Evolutionary conservation across 2,797 vertebrate genomes (phyloP).

Genomic region (Melanogrammus aeglefinus): DNA sequence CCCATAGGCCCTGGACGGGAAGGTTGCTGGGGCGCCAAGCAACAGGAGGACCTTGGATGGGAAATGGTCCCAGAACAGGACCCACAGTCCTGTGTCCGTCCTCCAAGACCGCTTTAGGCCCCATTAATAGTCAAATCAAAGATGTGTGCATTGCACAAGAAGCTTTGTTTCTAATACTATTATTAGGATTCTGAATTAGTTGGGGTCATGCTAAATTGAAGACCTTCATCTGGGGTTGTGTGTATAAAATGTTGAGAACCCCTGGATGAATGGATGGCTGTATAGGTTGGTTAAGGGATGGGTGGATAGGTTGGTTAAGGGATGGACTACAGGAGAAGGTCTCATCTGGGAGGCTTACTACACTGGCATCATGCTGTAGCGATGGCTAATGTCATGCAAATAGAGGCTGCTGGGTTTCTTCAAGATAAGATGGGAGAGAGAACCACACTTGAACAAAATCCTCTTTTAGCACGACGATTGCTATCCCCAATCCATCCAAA

Average conservation of each 20-base stretch:
- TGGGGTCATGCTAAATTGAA: no score
- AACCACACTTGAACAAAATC: neutral
- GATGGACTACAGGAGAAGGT: neutral
- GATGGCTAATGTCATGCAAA: neutral
- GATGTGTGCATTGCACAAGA: neutral
- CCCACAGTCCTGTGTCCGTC: neutral
- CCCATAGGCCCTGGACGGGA: no score
- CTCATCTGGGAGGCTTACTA: neutral
- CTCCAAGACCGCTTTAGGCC: neutral
- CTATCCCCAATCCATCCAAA: neutral
- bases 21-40: no score
- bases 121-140: neutral
- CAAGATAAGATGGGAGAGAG: neutral
- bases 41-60: no score
- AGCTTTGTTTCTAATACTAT: no score
- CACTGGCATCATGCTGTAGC: neutral
- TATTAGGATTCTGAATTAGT: no score
- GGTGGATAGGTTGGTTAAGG: no score
- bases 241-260: no score
- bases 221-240: no score
- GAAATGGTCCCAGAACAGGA: neutral
- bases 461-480: neutral
- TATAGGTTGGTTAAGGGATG: no score
- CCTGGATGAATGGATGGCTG: no score
- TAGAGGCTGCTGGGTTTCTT: neutral